A percentile compares a stretch with the other conserved stretches of the same genome.
Evolutionary conservation across 2,888 invertebrate genomes (phyloP).

Genomic region (Meliscaeva auricollis): DNA sequence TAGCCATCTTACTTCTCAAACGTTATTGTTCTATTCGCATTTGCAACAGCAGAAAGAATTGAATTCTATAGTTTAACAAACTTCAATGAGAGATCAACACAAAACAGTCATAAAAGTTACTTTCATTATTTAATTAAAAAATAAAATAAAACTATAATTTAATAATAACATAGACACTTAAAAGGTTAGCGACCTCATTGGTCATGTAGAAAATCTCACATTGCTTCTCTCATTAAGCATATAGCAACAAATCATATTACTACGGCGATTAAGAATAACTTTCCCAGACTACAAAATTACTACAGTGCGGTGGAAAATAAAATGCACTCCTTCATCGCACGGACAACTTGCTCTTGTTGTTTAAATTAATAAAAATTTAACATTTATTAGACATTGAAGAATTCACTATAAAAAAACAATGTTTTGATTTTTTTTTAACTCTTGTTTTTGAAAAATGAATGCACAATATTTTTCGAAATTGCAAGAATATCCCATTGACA

Average conservation of each 20-base stretch:
- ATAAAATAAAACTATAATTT: constrained; percentile 19
- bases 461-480: too few species aligned
- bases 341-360: neutral
- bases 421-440: too few species aligned
- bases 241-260: constrained; percentile 13
- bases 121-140: neutral
- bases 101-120: neutral
- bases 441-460: too few species aligned
- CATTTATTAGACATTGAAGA: too few species aligned
- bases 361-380: too few species aligned
- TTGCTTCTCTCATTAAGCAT: constrained; percentile 6
- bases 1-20: too few species aligned
- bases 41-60: too few species aligned
- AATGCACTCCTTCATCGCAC: neutral
- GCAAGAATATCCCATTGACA: too few species aligned
- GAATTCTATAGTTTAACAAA: too few species aligned
- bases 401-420: too few species aligned
- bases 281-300: neutral
- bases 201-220: constrained; percentile 18
- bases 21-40: too few species aligned
- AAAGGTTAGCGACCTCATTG: neutral
- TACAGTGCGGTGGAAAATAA: neutral
- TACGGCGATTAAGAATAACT: constrained; percentile 12
- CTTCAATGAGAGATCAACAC: too few species aligned
- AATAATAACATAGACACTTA: constrained; percentile 20